Base-by-base conservation (phyloP, 1,140 invertebrate species). In the Drosophila truncata region DNA sequence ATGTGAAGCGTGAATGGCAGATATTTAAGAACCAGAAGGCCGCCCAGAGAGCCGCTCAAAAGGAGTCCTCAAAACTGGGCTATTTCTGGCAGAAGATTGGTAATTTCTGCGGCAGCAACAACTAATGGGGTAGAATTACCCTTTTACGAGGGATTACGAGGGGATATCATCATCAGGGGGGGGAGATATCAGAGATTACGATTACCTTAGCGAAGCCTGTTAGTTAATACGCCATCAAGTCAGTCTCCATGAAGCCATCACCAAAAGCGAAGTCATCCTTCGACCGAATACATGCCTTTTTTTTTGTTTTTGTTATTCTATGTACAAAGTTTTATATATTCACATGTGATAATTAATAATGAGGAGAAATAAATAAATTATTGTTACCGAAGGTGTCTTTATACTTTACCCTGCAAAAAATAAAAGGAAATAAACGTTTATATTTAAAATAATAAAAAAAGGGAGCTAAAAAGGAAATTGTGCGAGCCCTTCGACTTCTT, bases 1-100 rank as follows among this genome's bases (percentile, higher is more conserved):
- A 94, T 29, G 80, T 91, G 6, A 91, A 93, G 10, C 91, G 93
- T 46, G 93, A 94, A 49, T 96, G 96, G 96, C 66, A 90, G 3
- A 75, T 93, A 4, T 95, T 94, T 79, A 95, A 94, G 75, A 87
- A 92, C n/a, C 92, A 94, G 10, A 61, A 84, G 59, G 73, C 69
- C 4, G 71, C 73, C 18, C 70, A 84, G 50, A 55, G 80, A 6
- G 63, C 69, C n/a, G 50, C 20, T 13, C 42, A 39, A 8, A 61
- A 71, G 20, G 44, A 77, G 18, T 72, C 78, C 10, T 61, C 70
- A 27, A 92, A 87, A 41, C n/a, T 92, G 18, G 72, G 87, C 4
- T 70, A 73, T 52, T 92, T 92, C 52, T 79, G 80, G 54, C 91
- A 83, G 27, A 92, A 92, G 64, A n/a, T 92, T 8, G 49, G 61